Conservation (phyloP, 2,113 vertebrate genomes). For the Polypterus bichir region DNA sequence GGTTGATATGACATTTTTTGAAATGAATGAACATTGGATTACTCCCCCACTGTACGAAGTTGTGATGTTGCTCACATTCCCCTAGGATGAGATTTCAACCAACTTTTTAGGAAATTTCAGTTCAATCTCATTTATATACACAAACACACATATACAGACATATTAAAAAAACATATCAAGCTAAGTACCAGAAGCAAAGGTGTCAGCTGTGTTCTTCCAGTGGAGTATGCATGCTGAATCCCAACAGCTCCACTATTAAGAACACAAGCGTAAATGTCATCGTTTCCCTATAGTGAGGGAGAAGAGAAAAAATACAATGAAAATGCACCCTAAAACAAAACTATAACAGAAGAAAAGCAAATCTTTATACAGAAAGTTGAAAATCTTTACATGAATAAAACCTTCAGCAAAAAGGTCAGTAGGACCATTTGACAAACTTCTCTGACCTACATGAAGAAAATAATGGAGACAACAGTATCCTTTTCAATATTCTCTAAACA, state of each 20-base stretch:
- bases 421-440: too few relatives aligned
- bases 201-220: conserved; percentile 26
- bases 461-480: too few relatives aligned
- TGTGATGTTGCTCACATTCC: conserved; percentile 29
- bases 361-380: neutral
- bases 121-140: neutral
- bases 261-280: conserved; percentile 55
- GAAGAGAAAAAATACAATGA: conserved; percentile 2
- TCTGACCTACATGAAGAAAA: too few relatives aligned
- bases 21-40: conserved; percentile 53
- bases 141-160: neutral
- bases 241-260: conserved; percentile 15
- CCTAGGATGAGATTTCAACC: conserved; percentile 27
- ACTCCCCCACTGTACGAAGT: conserved; percentile 25
- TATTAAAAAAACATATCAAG: neutral
- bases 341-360: neutral
- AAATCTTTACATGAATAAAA: too few relatives aligned
- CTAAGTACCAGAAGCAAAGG: conserved; percentile 34
- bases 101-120: neutral
- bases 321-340: neutral
- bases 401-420: too few relatives aligned
- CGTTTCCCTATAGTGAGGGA: conserved; percentile 39
- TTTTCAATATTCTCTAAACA: too few relatives aligned
- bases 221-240: conserved; percentile 41
- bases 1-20: conserved; percentile 35